Percentiles rank a stretch among this genome's conserved stretches.
Evolutionary conservation across 1,140 invertebrate species (phyloP).

Genomic region (Acromyrmex echinatior): DNA sequence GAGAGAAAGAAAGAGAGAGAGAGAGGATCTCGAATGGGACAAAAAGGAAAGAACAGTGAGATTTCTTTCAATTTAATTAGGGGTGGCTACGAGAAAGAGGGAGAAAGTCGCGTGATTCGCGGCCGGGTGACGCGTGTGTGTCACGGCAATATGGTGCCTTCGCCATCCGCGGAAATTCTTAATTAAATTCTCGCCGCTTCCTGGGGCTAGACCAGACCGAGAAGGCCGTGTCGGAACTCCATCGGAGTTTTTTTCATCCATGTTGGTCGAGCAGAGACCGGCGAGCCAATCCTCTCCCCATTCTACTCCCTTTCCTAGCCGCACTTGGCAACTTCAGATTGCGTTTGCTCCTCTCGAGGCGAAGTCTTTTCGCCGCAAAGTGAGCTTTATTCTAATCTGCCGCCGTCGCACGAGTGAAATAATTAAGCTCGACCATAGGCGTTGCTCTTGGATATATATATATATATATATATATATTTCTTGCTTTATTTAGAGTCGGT

Average conservation of each 20-base stretch:
- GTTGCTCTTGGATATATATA: constrained; percentile 33
- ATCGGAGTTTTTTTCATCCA: constrained; percentile 81
- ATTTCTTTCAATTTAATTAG: constrained; percentile 85
- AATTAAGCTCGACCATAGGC: constrained; percentile 68
- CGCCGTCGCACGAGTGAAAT: constrained; percentile 54
- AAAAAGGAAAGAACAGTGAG: constrained; percentile 65
- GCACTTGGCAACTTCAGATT: constrained; percentile 65
- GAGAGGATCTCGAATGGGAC: constrained; percentile 41
- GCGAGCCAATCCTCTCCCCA: constrained; percentile 4
- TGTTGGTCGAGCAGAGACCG: constrained; percentile 45
- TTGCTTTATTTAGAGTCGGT: constrained; percentile 25
- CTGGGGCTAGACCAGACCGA: constrained; percentile 53
- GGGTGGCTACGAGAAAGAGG: constrained; percentile 4
- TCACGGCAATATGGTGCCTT: constrained; percentile 79
- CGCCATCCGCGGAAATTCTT: constrained; percentile 81
- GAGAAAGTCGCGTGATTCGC: constrained; percentile 44
- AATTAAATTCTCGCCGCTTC: constrained; percentile 83
- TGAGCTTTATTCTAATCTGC: constrained; percentile 73
- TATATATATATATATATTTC: background rate
- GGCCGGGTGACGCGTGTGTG: constrained; percentile 78
- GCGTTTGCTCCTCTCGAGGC: constrained; percentile 55
- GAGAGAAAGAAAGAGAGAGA: constrained; percentile 50
- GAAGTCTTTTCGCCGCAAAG: constrained; percentile 56
- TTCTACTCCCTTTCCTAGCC: background rate
- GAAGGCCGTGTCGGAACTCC: constrained; percentile 64